Evolutionary conservation across 2,113 vertebrate species (phyloP).

Genomic region (Rallus limicola): DNA sequence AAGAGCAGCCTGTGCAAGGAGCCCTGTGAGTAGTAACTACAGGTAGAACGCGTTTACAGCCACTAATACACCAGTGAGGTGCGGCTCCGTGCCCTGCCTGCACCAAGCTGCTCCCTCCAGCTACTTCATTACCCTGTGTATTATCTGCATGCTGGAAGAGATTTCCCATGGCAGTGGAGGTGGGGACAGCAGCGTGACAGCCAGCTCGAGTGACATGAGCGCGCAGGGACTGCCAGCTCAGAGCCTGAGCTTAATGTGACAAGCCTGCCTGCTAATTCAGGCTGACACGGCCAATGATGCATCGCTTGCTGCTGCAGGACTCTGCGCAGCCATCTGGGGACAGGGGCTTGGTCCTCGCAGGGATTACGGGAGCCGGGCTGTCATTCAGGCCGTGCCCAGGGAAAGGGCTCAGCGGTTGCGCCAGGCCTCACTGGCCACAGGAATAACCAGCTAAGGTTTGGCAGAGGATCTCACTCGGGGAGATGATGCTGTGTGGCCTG

Average conservation of each 20-base stretch:
- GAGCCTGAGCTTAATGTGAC: constrained; percentile 53
- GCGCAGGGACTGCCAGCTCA: constrained; percentile 54
- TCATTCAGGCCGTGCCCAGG: not conserved
- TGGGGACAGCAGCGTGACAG: not conserved
- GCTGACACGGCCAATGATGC: constrained; percentile 67
- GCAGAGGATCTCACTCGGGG: accelerated
- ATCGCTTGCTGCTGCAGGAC: not conserved
- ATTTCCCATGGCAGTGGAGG: constrained; percentile 29
- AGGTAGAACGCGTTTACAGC: not conserved
- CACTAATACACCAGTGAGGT: not conserved
- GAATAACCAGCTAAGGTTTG: not conserved
- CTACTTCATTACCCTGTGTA: not conserved
- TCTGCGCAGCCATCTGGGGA: constrained; percentile 24
- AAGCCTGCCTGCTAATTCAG: constrained; percentile 62
- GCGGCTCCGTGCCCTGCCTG: not conserved
- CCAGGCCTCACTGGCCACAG: not conserved
- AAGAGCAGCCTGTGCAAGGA: not conserved
- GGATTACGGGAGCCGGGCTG: not conserved
- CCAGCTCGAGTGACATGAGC: constrained; percentile 50
- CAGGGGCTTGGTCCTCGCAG: not conserved
- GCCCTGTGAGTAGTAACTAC: not conserved
- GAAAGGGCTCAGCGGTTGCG: not conserved
- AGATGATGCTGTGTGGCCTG: accelerated
- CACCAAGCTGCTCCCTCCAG: not conserved
- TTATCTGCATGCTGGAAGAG: constrained; percentile 2